A percentile compares a stretch with the other conserved stretches of the same genome.
Evolutionary conservation across 2,888 invertebrate species (phyloP).

Genomic region (Thymelicus sylvestris): DNA sequence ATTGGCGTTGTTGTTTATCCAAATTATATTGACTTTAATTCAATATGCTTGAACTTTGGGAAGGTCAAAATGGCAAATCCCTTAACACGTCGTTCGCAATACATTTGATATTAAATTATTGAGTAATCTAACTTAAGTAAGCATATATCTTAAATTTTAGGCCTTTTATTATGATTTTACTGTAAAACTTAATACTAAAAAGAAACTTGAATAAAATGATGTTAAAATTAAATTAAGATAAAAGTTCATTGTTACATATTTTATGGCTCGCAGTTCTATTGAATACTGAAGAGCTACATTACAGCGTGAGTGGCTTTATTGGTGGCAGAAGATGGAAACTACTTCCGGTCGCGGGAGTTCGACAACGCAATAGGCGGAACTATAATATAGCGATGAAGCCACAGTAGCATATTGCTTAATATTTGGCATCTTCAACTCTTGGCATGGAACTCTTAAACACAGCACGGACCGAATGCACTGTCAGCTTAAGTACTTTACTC

Average conservation of each 20-base stretch:
- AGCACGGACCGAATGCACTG: slow-evolving; percentile 60
- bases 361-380: slow-evolving; percentile 69
- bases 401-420: slow-evolving; percentile 76
- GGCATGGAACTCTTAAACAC: slow-evolving; percentile 74
- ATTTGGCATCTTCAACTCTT: slow-evolving; percentile 81
- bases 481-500: slow-evolving; percentile 74
- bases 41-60: not conserved
- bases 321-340: slow-evolving; percentile 53
- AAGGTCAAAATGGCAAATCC: not conserved
- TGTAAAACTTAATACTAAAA: not conserved
- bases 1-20: not conserved
- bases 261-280: slow-evolving; percentile 14
- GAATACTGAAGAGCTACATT: slow-evolving; percentile 12
- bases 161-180: not conserved
- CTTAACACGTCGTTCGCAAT: not conserved
- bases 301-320: slow-evolving; percentile 27
- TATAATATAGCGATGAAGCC: slow-evolving; percentile 60
- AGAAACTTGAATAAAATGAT: not conserved
- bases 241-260: not conserved
- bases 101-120: not conserved
- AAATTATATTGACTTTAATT: not conserved
- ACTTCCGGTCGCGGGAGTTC: slow-evolving; percentile 71
- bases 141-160: too few relatives aligned
- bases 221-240: not conserved
- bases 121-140: not conserved